phyloP scores from a whole-genome alignment of 2,797 vertebrate species.

The Emydoidea blandingii region DNA sequence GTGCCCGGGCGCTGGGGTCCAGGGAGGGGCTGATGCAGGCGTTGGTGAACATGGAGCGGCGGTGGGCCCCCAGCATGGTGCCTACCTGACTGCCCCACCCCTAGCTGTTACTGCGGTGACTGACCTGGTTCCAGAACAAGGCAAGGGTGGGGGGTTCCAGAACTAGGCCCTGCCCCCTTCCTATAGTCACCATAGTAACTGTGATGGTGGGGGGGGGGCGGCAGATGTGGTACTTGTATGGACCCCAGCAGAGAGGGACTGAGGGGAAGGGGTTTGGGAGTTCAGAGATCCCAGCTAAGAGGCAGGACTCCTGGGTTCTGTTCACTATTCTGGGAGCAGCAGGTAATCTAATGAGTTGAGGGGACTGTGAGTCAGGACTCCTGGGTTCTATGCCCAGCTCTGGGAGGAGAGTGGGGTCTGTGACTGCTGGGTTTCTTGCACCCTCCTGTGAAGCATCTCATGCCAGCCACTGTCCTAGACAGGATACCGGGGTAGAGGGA shows the following conservation, averaged over 20 bases:
- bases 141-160: not conserved
- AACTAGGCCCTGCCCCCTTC: not conserved
- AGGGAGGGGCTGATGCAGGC: not conserved
- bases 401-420: too few relatives aligned
- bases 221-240: too few relatives aligned
- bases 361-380: too few relatives aligned
- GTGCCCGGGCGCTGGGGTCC: not conserved
- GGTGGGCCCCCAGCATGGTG: conserved; percentile 49
- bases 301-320: too few relatives aligned
- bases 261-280: not conserved
- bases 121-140: not conserved
- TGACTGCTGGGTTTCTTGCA: too few relatives aligned
- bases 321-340: too few relatives aligned
- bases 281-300: not conserved
- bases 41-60: conserved; percentile 4
- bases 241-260: not conserved
- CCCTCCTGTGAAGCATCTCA: too few relatives aligned
- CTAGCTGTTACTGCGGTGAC: not conserved
- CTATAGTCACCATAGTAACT: not conserved
- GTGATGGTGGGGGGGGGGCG: too few relatives aligned
- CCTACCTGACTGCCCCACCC: not conserved
- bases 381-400: too few relatives aligned
- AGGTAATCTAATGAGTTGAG: too few relatives aligned
- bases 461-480: too few relatives aligned
- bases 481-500: too few relatives aligned